A percentile compares a stretch with the other conserved stretches of the same genome.
phyloP scores from a whole-genome alignment of 2,888 invertebrate species.

The Drosophila picticornis region DNA sequence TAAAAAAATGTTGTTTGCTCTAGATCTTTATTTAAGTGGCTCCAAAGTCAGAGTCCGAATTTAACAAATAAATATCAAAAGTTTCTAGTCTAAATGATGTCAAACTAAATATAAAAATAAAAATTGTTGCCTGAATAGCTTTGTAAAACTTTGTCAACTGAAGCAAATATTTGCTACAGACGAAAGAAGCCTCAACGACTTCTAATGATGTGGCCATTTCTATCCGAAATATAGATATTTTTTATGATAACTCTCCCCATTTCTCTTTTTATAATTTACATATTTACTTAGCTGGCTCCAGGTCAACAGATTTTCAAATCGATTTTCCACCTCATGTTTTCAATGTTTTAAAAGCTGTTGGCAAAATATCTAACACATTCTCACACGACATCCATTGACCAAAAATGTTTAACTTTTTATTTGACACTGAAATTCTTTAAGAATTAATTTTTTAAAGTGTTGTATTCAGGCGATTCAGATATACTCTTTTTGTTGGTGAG shows the following conservation, averaged over 20 bases:
- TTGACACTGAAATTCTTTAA: neutral
- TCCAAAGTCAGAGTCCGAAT: too few species aligned
- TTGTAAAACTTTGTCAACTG: too few species aligned
- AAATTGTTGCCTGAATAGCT: too few species aligned
- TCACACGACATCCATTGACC: neutral
- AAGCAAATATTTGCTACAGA: too few species aligned
- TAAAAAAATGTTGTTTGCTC: neutral
- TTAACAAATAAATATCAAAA: too few species aligned
- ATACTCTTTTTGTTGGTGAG: neutral
- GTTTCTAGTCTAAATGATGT: too few species aligned
- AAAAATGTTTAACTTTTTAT: neutral
- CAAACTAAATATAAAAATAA: too few species aligned
- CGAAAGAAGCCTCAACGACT: too few species aligned
- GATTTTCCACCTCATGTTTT: neutral
- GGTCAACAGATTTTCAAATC: neutral
- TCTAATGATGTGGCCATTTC: neutral
- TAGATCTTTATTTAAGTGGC: too few species aligned
- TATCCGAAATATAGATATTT: neutral
- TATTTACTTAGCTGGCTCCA: neutral
- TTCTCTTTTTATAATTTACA: neutral
- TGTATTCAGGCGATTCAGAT: neutral
- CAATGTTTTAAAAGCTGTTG: neutral
- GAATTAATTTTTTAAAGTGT: neutral
- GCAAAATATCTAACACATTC: neutral
- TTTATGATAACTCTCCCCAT: neutral